Evolutionary conservation across 2,888 invertebrate genomes (phyloP).

Genomic region (Drosophila eohydei): DNA sequence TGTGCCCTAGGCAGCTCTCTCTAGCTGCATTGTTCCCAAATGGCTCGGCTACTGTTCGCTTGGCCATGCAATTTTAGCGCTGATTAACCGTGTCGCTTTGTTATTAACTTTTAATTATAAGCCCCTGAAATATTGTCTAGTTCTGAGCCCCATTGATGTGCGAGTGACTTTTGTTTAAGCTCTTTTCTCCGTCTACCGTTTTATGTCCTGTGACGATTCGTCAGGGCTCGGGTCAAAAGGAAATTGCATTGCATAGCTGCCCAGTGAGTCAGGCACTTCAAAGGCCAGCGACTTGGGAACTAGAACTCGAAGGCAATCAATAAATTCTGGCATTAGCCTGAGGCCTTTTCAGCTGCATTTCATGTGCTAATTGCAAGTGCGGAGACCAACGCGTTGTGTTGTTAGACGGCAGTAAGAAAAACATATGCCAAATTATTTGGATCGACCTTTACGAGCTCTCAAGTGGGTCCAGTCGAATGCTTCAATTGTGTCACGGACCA

Average conservation of each 20-base stretch:
- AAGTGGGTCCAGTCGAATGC: slow-evolving; percentile 58
- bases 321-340: background rate
- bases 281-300: slow-evolving; percentile 11
- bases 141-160: slow-evolving; percentile 49
- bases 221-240: slow-evolving; percentile 36
- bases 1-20: slow-evolving; percentile 18
- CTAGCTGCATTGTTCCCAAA: slow-evolving; percentile 34
- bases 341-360: background rate
- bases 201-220: slow-evolving; percentile 67
- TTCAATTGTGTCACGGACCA: slow-evolving; percentile 66
- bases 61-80: slow-evolving; percentile 64
- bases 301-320: background rate
- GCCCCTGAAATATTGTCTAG: slow-evolving; percentile 61
- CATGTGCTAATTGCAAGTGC: slow-evolving; percentile 3
- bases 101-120: slow-evolving; percentile 76
- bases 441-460: slow-evolving; percentile 20
- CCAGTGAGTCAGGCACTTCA: slow-evolving; percentile 54
- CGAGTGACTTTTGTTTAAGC: background rate
- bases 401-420: background rate
- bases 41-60: slow-evolving; percentile 40
- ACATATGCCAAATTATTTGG: slow-evolving; percentile 51
- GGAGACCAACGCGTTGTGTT: slow-evolving; percentile 35
- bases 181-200: slow-evolving; percentile 3
- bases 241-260: slow-evolving; percentile 60
- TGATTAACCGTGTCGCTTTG: slow-evolving; percentile 76